Evolutionary conservation across 92 coral and sea anemone species (phyloP), one percentile per base, ranked within the genome.

Genomic region (Ricordea florida): DNA sequence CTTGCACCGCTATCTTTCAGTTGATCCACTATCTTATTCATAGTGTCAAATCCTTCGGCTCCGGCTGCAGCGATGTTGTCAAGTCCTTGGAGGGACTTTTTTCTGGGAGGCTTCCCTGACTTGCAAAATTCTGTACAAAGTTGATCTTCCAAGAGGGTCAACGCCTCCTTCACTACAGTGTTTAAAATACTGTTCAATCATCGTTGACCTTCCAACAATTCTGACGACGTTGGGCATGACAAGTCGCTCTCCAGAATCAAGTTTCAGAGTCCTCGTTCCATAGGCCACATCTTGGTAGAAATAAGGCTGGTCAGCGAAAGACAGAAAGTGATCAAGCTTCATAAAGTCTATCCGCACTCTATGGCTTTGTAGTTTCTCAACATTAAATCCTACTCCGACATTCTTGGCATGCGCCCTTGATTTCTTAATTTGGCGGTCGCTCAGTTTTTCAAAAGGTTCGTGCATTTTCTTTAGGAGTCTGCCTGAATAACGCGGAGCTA

Each of bases 191-290:
- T 85, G 86, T 31, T 45, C 71, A n/a, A 80, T 74, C 82, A 86
- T 86, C 13, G 91, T 79, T 23, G 78, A 75, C 45, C 87, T 64
- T 36, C 81, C 51, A 26, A 85, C 90, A 37, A 79, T 86, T 23
- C 91, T 63, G 21, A 86, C 48, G 41, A 85, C 85, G 69, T 79
- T 85, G 23, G 91, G 86, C 85, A 85, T 85, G 13, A 60, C 45
- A 24, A 85, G 30, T 33, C 59, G 44, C 63, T 85, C 86, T 17
- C 91, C 82, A 22, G 49, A 43, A 34, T 85, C 82, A 36, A 79
- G 79, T 62, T 73, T 79, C 23, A 86, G 15, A 16, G 51, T 80
- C 50, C 86, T 27, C 31, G 74, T 79, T 26, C 86, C 86, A 61
- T 45, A 86, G 29, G 85, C 63, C 21, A 85, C 85, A 33, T 71